A percentile compares a stretch with the other conserved stretches of the same genome.
Evolutionary conservation across 2,797 vertebrate genomes (phyloP).

Genomic region (Cynopterus sphinx): DNA sequence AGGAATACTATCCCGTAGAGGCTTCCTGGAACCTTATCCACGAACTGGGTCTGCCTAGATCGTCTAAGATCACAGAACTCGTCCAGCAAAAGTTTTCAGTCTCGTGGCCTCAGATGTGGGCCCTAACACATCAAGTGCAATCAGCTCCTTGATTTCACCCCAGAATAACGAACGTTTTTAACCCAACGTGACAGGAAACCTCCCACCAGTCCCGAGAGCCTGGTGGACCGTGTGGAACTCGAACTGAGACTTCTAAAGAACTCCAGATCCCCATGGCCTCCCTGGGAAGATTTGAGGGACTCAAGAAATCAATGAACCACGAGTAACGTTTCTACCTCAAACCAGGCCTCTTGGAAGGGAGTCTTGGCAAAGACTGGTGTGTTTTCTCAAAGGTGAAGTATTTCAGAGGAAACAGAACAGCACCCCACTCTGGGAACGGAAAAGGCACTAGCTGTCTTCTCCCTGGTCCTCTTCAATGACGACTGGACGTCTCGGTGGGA

Average conservation of each 20-base stretch:
- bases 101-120: not conserved
- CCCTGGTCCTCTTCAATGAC: not conserved
- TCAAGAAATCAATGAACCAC: not conserved
- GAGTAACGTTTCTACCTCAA: conserved; percentile 39
- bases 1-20: not conserved
- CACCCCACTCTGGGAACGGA: not conserved
- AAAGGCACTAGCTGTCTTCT: not conserved
- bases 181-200: not conserved
- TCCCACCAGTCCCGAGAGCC: not conserved
- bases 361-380: not conserved
- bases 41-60: not conserved
- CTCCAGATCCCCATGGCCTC: not conserved
- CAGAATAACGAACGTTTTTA: not conserved
- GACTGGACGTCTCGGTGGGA: not conserved
- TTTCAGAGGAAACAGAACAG: conserved; percentile 13
- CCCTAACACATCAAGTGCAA: not conserved
- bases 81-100: not conserved
- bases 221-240: not conserved
- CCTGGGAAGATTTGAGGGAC: not conserved
- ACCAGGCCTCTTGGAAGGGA: conserved; percentile 33
- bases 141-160: not conserved
- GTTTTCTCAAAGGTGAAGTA: conserved; percentile 39
- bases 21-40: not conserved
- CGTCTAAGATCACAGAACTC: not conserved
- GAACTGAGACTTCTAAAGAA: not conserved